phyloP scores from a whole-genome alignment of 2,888 invertebrate species.

The Chrysopilus asiliformis region DNA sequence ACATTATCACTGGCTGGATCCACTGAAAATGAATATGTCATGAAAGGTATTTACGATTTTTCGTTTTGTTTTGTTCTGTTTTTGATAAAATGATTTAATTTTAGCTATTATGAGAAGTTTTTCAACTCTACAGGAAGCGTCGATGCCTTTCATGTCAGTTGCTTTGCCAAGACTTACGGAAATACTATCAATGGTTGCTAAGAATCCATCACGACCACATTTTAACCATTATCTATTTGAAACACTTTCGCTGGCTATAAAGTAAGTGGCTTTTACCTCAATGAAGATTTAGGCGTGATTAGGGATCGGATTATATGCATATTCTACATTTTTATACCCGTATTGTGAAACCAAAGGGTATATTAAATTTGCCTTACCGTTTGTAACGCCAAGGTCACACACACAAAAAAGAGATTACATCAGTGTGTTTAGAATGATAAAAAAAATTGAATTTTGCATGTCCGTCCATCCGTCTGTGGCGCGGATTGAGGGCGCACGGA shows the following conservation, averaged over 20 bases:
- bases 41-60: conserved; percentile 49
- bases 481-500: too few species aligned
- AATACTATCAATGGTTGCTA: conserved; percentile 68
- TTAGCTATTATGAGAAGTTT: conserved; percentile 79
- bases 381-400: too few species aligned
- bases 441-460: too few species aligned
- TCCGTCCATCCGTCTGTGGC: too few species aligned
- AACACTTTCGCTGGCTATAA: conserved; percentile 77
- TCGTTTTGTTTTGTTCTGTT: conserved; percentile 28
- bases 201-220: conserved; percentile 92
- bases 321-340: too few species aligned
- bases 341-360: too few species aligned
- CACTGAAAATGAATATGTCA: conserved; percentile 91
- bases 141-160: conserved; percentile 66
- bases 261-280: conserved; percentile 39
- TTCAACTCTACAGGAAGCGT: conserved; percentile 62
- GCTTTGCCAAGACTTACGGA: conserved; percentile 73
- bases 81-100: conserved; percentile 3
- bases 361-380: too few species aligned
- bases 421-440: too few species aligned
- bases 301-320: not conserved
- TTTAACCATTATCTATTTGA: conserved; percentile 99
- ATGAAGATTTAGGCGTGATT: too few species aligned
- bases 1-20: conserved; percentile 60
- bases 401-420: too few species aligned